phyloP scores from a whole-genome alignment of 2,113 vertebrate species.

The Apistogramma diplotaenia region DNA sequence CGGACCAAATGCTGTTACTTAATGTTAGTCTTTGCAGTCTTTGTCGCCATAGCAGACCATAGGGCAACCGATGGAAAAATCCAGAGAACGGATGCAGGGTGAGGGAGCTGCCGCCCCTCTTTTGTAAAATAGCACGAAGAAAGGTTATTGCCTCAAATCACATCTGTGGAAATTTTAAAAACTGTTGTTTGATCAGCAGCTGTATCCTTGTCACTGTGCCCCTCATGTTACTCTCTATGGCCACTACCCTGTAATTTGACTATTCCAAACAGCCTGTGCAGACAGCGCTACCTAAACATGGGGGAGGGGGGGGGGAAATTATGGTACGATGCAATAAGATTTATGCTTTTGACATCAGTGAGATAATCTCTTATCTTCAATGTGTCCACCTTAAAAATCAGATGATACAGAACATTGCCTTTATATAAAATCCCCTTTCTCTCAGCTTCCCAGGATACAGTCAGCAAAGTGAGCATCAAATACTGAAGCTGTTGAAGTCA shows the following conservation, averaged over 20 bases:
- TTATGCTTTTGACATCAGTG: background rate
- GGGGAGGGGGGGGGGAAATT: background rate
- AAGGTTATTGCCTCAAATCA: background rate
- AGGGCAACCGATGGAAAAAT: conserved; percentile 8
- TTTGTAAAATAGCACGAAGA: background rate
- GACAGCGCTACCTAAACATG: background rate
- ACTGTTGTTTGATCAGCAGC: background rate
- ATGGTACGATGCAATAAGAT: background rate
- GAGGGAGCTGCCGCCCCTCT: background rate
- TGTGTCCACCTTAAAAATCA: background rate
- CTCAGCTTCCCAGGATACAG: background rate
- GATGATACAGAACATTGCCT: background rate
- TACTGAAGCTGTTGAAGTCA: background rate
- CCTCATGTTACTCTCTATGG: background rate
- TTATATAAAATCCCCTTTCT: background rate
- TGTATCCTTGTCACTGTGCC: background rate
- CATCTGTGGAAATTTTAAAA: conserved; percentile 1
- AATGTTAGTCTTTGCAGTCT: background rate
- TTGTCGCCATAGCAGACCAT: background rate
- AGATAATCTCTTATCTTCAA: background rate
- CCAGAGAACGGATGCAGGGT: background rate
- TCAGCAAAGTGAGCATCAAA: background rate
- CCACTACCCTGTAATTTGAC: background rate
- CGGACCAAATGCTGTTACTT: background rate
- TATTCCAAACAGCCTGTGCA: background rate